Evolutionary conservation across 2,888 invertebrate species (phyloP), one percentile per base, ranked within the genome.

Genomic region (Quadroppia sp.): DNA sequence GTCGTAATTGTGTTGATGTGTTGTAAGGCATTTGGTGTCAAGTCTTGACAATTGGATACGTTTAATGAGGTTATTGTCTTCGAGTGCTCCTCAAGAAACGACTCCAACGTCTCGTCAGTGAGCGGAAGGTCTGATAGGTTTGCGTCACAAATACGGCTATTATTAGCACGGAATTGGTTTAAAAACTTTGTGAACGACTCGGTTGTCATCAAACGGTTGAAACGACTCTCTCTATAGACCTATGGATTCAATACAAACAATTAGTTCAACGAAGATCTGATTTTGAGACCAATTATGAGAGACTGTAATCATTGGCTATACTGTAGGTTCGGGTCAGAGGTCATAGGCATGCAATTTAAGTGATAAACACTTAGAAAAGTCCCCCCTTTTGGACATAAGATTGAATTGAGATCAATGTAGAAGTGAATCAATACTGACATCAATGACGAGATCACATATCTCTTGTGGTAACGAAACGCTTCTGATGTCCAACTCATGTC

Each of bases 41-140:
- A 83, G 77, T 86, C 86, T 76, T 86, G 85, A 81, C 92, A 92
- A 79, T 90, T 88, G 74, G 88, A 86, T 77, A 94, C 84, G 78
- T 91, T 90, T 69, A 95, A 83, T 50, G 45, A 25, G 15, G 30
- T 45, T 30, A 75, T 42, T 13, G 50, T 67, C 20, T 72, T 72
- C 17, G 59, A 40, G 40, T 75, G 71, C 45, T 75, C 69, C 28
- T 48, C 36, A 17, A 75, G 50, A 40, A 75, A 67, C 15, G 64
- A 20, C n/a, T 40, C 36, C 50, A 75, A 56, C 32, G 30, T 42
- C 50, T 73, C 64, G 42, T 72, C 72, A 23, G 67, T 75, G 3
- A 75, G 69, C 28, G 75, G 72, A 15, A 75, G 23, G 32, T 70
- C 69, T 25, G 75, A 36, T 11, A 75, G 50, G 28, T 48, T 30